Evolutionary conservation across 2,113 vertebrate species (phyloP), one percentile per base, ranked within the genome.

Genomic region (Bothrops jararaca): DNA sequence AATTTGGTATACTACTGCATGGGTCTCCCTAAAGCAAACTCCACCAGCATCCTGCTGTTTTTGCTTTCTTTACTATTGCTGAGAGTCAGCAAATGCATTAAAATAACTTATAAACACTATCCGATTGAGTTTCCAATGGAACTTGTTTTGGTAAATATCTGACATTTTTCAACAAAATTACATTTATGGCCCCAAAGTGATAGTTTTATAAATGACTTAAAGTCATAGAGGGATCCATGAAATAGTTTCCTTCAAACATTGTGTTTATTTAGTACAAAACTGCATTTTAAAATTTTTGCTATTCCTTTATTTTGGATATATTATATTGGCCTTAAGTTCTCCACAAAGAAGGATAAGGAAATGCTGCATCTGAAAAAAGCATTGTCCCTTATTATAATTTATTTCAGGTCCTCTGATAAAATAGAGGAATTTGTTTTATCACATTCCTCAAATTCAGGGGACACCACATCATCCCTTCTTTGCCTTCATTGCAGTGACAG

Each of bases 81-180:
- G 92, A 96, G 94, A 90, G 23, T 95, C 93, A 96, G 93, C 90
- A 96, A 92, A 90, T 96, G 93, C 60, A 93, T 97, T 93, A 93
- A 48, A 57, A 94, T 97, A 60, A 93, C 92, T 48, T 97, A 96
- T 53, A 96, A 97, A 85, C 80, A 0, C 0, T 96, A 94, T 42
- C 96, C 95, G 69, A 90, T 97, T 3, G 94, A 96, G 50, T 97
- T 97, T 95, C 97, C 97, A n/a, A 96, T 97, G 96, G 97, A 97
- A 80, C 91, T 97, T n/a, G 22, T 97, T 54, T 95, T 97, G 97
- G 97, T 97, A 95, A 86, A 97, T 96, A 57, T 92, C 95, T 93
- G 90, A 45, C 26, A 90, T 69, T 52, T 56, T 56, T 60, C 3
- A 4, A 34, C 52, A 29, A 10, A 26, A 52, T 29, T 85, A 45